Evolutionary conservation across 2,888 invertebrate species (phyloP), one percentile per base, ranked within the genome.

Genomic region (Liposcelis brunnea): DNA sequence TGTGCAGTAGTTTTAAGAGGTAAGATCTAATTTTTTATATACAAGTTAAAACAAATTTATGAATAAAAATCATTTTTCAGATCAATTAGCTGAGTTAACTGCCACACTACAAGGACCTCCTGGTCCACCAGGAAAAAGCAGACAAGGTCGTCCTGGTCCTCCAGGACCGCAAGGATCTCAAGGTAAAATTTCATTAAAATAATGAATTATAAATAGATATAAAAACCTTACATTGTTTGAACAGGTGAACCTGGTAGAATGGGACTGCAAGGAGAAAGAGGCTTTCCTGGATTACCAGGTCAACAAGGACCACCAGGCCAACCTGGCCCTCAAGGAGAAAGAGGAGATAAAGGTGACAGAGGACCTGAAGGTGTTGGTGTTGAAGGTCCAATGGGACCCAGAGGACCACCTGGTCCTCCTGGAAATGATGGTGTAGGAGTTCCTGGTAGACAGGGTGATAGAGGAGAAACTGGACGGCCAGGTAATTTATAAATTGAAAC

Each of bases 1-100:
- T 87, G 87, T 59, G 75, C 79, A 53, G 73, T 75, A 42, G 74
- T 89, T 42, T 68, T 89, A 40, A 71, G 81, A 71, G 84, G 86
- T 84, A 64, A 59, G 55, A n/a, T n/a, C n/a, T n/a, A n/a, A n/a
- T 47, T 11, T n/a, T n/a, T n/a, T n/a, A n/a, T n/a, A n/a, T n/a
- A n/a, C n/a, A n/a, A n/a, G n/a, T n/a, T n/a, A n/a, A n/a, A n/a
- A n/a, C n/a, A n/a, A n/a, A n/a, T n/a, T n/a, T n/a, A n/a, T n/a
- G n/a, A n/a, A n/a, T n/a, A n/a, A n/a, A n/a, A n/a, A n/a, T 16
- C 35, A 2, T 40, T 38, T 53, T 53, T 26, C 63, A 86, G 87
- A 82, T 55, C 79, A 82, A 56, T 64, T 89, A 54, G 72, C 71
- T 54, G 83, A 83, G 57, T 64, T 86, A 55, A 68, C 76, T 38